phyloP scores from a whole-genome alignment of 2,888 invertebrate genomes.

The Cephalotes varians region DNA sequence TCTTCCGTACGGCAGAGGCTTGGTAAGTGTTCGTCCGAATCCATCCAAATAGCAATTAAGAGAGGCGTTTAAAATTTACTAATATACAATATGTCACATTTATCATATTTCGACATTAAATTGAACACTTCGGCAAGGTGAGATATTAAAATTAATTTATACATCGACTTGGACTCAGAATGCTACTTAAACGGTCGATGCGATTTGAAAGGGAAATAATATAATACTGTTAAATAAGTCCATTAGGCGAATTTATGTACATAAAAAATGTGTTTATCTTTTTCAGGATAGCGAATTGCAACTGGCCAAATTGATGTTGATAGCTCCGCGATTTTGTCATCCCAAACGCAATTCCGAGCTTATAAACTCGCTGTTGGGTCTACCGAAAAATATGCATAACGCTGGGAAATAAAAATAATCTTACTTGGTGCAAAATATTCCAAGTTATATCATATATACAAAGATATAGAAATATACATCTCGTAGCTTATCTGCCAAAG shows the following conservation, averaged over 20 bases:
- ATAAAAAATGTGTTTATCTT: slow-evolving; percentile 5
- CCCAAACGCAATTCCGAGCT: slow-evolving; percentile 91
- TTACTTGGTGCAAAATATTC: background rate
- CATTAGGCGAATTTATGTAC: background rate
- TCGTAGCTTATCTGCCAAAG: background rate
- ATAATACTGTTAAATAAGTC: background rate
- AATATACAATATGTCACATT: background rate
- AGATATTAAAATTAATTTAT: slow-evolving; percentile 15
- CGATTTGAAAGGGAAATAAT: background rate
- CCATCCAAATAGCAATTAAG: background rate
- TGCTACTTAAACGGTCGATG: background rate
- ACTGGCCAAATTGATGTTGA: slow-evolving; percentile 76
- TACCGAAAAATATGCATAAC: slow-evolving; percentile 92
- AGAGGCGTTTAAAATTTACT: background rate
- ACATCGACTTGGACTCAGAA: background rate
- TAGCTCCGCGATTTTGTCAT: slow-evolving; percentile 78
- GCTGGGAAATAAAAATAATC: slow-evolving; percentile 88
- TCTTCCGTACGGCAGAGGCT: slow-evolving; percentile 67
- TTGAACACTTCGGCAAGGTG: background rate
- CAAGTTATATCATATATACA: background rate
- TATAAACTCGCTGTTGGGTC: slow-evolving; percentile 91
- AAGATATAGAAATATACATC: background rate
- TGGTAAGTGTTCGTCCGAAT: slow-evolving; percentile 64
- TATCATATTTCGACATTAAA: slow-evolving; percentile 27
- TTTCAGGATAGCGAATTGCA: slow-evolving; percentile 80